Evolutionary conservation across 2,113 vertebrate species (phyloP), one percentile per base, ranked within the genome.

Genomic region (Melierax canorus): DNA sequence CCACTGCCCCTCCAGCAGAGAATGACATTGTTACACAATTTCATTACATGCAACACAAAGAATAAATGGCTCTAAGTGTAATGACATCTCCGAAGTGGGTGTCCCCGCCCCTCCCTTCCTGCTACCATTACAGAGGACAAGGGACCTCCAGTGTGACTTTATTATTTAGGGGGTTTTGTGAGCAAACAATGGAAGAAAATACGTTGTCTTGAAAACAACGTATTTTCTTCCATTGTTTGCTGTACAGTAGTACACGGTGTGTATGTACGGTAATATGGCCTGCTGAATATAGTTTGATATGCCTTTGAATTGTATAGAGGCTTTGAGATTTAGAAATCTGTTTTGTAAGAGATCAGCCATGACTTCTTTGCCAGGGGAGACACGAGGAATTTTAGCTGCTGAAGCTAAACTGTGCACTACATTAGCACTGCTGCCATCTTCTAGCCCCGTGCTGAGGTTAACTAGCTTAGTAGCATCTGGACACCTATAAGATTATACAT

Each of bases 31-130:
- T 66, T 53, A 90, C 39, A 79, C 58, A 0, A 20, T 67, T 94
- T 92, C 93, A 79, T 53, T 46, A 64, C 92, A 53, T 1, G 38
- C 67, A 88, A 84, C 56, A 63, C 91, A 68, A 82, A 60, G 82
- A 77, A 88, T 66, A 94, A 97, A 85, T 39, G 56, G 90, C 94
- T 92, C 69, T 38, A 75, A 87, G 12, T 39, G 53, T 60, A 96
- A 45, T 16, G 41, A 16, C 53, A 92, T 38, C 86, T 91, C 88
- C 90, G 81, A 34, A 50, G n/a, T 66, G 24, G 59, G 18, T 45
- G 51, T 24, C 32, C 20, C 36, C 1, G 1, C 17, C 41, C 29
- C 21, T 22, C 19, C 46, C 26, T 24, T 48, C 46, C 77, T 58
- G 53, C 77, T 66, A 29, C 76, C 2, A 11, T 3, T 32, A 20